Conservation (phyloP, 2,888 invertebrate genomes). For the Lymantria monacha region DNA sequence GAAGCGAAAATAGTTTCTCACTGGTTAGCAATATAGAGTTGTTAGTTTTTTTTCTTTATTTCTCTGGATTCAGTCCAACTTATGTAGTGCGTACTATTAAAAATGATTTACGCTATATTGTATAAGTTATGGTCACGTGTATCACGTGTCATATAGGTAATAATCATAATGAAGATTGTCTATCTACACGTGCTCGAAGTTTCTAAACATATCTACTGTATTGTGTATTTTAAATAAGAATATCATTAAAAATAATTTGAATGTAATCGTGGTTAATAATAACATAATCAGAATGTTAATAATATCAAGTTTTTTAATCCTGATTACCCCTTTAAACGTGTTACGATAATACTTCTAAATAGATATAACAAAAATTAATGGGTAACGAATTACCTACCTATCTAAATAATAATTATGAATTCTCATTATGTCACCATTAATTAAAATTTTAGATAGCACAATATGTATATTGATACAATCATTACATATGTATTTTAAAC, state of each 20-base stretch:
- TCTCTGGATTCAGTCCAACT: slow-evolving; percentile 44
- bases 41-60: slow-evolving; percentile 4
- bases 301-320: too few relatives aligned
- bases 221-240: too few relatives aligned
- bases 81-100: slow-evolving; percentile 12
- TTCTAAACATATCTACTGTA: too few relatives aligned
- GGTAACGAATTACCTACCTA: background rate
- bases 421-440: slow-evolving; percentile 1
- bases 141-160: slow-evolving; percentile 7
- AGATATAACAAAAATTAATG: background rate
- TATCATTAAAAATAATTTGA: too few relatives aligned
- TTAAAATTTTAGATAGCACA: slow-evolving; percentile 29
- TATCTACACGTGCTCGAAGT: background rate
- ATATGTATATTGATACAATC: slow-evolving; percentile 34
- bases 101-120: slow-evolving; percentile 26
- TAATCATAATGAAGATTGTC: slow-evolving; percentile 12
- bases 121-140: slow-evolving; percentile 22
- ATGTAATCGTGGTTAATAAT: too few relatives aligned
- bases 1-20: slow-evolving; percentile 26
- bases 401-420: background rate
- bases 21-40: slow-evolving; percentile 21
- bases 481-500: slow-evolving; percentile 47
- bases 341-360: slow-evolving; percentile 1
- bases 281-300: too few relatives aligned
- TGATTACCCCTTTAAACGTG: background rate